Evolutionary conservation across 2,113 vertebrate genomes (phyloP).

Genomic region (Apistogramma diplotaenia): DNA sequence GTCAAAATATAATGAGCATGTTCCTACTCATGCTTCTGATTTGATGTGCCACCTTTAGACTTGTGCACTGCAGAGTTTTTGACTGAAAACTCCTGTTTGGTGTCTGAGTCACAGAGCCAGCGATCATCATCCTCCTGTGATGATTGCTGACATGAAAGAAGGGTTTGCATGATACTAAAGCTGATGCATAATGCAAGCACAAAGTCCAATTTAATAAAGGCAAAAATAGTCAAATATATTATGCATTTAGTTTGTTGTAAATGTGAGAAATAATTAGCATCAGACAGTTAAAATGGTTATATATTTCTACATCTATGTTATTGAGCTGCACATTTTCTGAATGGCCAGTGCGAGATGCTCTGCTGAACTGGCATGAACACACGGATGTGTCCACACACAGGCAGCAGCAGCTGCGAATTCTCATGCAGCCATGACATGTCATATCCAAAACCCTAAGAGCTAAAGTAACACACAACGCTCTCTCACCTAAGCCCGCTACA

Average conservation of each 20-base stretch:
- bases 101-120: background rate
- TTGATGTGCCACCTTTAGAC: background rate
- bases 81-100: background rate
- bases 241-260: background rate
- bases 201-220: background rate
- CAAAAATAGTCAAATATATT: background rate
- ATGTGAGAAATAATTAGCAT: background rate
- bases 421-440: conserved; percentile 39
- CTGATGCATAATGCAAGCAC: background rate
- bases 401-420: conserved; percentile 72
- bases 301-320: too few species aligned
- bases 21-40: background rate
- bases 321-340: conserved; percentile 11
- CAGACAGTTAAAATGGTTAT: background rate
- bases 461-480: conserved; percentile 63
- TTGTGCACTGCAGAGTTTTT: background rate
- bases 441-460: conserved; percentile 45
- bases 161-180: background rate
- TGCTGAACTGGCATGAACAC: background rate
- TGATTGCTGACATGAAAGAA: background rate
- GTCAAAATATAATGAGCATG: background rate
- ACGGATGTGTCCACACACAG: background rate
- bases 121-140: background rate
- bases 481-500: conserved; percentile 25
- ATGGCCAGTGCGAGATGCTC: conserved; percentile 37